Conservation (phyloP, 2,797 vertebrate genomes). For the Syngnathus rostellatus region DNA sequence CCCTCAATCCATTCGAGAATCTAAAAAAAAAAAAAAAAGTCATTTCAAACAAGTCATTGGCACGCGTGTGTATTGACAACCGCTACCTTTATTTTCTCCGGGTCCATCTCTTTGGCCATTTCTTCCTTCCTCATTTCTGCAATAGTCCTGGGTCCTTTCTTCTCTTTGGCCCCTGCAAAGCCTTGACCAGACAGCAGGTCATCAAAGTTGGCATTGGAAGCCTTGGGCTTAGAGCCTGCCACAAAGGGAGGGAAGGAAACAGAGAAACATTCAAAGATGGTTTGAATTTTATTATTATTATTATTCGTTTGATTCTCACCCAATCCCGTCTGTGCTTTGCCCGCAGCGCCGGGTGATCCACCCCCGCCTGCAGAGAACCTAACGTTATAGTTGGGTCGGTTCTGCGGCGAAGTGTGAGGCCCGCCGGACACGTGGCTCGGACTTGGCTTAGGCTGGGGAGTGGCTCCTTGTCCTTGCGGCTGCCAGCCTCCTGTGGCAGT, state of each 20-base stretch:
- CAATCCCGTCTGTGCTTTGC: slow-evolving; percentile 66
- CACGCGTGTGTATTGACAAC: too few relatives aligned
- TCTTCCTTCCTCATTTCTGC: slow-evolving; percentile 99
- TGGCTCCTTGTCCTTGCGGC: slow-evolving; percentile 44
- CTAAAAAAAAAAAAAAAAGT: slow-evolving; percentile 58
- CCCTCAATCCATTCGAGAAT: slow-evolving; percentile 98
- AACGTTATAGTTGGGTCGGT: slow-evolving; percentile 93
- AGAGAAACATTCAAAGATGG: too few relatives aligned
- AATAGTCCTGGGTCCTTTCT: slow-evolving; percentile 92
- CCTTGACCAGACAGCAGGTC: slow-evolving; percentile 92
- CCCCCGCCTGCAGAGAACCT: slow-evolving; percentile 81
- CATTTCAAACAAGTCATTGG: slow-evolving; percentile 9
- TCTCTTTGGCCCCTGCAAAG: slow-evolving; percentile 89
- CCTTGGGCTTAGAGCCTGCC: slow-evolving; percentile 81
- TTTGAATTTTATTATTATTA: too few relatives aligned
- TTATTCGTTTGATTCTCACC: slow-evolving; percentile 61
- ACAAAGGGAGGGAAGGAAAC: slow-evolving; percentile 7
- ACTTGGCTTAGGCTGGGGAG: slow-evolving; percentile 60
- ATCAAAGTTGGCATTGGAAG: slow-evolving; percentile 81
- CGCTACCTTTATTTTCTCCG: slow-evolving; percentile 91
- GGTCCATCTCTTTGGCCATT: slow-evolving; percentile 99
- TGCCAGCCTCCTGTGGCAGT: slow-evolving; percentile 54
- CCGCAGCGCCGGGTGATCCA: slow-evolving; percentile 66
- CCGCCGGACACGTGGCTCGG: slow-evolving; percentile 66
- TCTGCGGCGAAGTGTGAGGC: slow-evolving; percentile 87